These are phyloP conservation scores for Drosophila willistoni DNA, from an alignment of 1,140 invertebrate species.

Conservation along the genomic window DNA sequence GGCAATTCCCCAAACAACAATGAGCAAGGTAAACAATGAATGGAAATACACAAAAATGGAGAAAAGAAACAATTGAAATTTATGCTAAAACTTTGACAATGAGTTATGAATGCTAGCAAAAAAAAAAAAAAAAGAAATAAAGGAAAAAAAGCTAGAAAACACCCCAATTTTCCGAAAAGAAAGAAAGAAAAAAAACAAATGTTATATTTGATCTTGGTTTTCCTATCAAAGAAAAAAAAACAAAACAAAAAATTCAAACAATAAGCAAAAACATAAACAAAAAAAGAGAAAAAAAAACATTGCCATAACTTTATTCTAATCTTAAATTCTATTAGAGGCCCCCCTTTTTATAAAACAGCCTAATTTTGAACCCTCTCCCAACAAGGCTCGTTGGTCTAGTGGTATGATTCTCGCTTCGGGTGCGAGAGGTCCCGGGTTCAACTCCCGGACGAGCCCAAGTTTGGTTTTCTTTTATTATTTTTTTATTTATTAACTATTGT, in stretches of 20 bases:
- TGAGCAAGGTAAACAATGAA: constrained; percentile 9
- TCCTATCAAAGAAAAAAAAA: background rate
- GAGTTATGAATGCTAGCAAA: constrained; percentile 21
- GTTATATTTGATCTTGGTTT: background rate
- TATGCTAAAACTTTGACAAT: constrained; percentile 24
- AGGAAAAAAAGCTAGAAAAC: background rate
- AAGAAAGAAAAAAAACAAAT: background rate
- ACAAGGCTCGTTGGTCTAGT: constrained; percentile 74
- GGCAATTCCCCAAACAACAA: constrained; percentile 17
- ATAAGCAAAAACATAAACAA: background rate
- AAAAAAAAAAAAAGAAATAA: background rate
- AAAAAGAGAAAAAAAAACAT: background rate
- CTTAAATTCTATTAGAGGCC: background rate
- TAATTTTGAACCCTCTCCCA: constrained; percentile 9
- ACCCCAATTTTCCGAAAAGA: background rate
- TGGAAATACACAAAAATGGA: background rate
- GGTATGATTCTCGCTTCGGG: constrained; percentile 86
- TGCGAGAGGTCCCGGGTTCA: constrained; percentile 93
- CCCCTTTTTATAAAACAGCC: background rate
- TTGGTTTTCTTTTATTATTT: background rate
- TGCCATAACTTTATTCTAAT: background rate
- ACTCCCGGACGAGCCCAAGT: constrained; percentile 90
- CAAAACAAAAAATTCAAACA: background rate
- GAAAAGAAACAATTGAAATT: constrained; percentile 19
- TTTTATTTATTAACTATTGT: too few species aligned